Percentiles rank a stretch among this genome's conserved stretches.
Evolutionary conservation across 2,797 vertebrate species (phyloP).

Genomic region (Prionace glauca): DNA sequence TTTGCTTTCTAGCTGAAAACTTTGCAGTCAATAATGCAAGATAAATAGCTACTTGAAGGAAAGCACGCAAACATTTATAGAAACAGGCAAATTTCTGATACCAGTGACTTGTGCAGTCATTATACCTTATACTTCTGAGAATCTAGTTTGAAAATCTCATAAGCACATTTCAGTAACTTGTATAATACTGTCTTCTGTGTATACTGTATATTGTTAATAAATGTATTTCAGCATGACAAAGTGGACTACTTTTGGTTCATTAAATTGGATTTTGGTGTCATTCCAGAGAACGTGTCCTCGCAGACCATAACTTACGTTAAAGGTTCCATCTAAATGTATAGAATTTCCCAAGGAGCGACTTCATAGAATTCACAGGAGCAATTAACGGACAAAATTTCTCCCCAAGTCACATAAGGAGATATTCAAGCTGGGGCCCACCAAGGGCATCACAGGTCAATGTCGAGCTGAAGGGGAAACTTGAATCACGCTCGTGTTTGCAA

Average conservation of each 20-base stretch:
- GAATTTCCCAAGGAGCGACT: background rate
- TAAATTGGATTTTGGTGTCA: background rate
- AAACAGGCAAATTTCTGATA: constrained; percentile 25
- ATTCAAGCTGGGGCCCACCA: background rate
- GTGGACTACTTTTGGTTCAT: background rate
- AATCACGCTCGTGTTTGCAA: too few relatives aligned
- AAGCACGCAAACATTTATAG: constrained; percentile 12
- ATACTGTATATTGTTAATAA: constrained; percentile 37
- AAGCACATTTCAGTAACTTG: constrained; percentile 35
- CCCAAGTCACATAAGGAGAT: background rate
- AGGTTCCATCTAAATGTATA: background rate
- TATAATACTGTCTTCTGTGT: constrained; percentile 24
- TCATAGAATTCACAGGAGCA: background rate
- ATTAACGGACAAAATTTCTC: background rate
- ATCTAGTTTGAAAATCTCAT: constrained; percentile 16
- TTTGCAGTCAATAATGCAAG: constrained; percentile 18
- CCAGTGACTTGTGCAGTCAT: constrained; percentile 19
- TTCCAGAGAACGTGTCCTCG: background rate
- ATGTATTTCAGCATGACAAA: constrained; percentile 30
- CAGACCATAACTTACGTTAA: background rate
- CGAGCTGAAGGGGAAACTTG: too few relatives aligned
- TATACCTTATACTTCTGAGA: constrained; percentile 5
- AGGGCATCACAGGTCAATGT: too few relatives aligned
- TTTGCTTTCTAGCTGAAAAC: constrained; percentile 19
- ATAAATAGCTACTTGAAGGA: constrained; percentile 17